Percentiles rank a stretch among this genome's conserved stretches.
Conservation (phyloP, 2,113 vertebrate genomes). For the Columba janthina region DNA sequence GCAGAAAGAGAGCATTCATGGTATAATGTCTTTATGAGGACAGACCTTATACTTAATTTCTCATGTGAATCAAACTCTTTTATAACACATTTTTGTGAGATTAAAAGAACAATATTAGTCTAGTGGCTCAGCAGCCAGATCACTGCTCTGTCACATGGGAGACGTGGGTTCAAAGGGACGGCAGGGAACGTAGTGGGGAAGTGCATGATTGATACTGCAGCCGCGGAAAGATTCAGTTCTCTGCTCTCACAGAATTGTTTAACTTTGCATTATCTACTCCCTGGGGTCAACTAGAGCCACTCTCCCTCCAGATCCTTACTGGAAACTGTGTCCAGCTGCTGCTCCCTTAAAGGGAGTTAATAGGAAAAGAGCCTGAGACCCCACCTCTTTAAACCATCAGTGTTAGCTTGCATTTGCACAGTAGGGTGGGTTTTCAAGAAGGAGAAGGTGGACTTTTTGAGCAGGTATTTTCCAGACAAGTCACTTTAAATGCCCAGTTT, state of each 20-base stretch:
- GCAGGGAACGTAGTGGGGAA: conserved; percentile 6
- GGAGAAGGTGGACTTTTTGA: background rate
- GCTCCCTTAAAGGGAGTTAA: background rate
- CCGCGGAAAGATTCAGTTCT: background rate
- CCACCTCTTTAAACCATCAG: background rate
- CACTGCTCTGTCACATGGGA: conserved; percentile 51
- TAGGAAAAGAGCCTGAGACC: background rate
- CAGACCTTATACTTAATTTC: conserved; percentile 73
- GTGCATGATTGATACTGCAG: background rate
- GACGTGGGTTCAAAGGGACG: conserved; percentile 20
- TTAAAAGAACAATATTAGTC: conserved; percentile 62
- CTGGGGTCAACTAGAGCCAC: background rate
- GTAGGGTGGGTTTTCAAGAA: background rate
- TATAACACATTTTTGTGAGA: conserved; percentile 59
- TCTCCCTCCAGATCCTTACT: background rate
- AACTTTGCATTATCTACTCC: background rate
- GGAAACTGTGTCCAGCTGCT: background rate
- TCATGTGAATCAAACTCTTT: conserved; percentile 67
- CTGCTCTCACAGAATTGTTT: background rate
- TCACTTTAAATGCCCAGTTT: background rate
- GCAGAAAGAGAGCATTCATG: conserved; percentile 74
- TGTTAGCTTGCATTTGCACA: background rate
- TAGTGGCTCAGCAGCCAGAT: conserved; percentile 54
- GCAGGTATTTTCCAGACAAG: background rate
- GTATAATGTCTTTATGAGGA: conserved; percentile 72